Conservation (phyloP, 2,888 invertebrate genomes). For the Apamea crenata region DNA sequence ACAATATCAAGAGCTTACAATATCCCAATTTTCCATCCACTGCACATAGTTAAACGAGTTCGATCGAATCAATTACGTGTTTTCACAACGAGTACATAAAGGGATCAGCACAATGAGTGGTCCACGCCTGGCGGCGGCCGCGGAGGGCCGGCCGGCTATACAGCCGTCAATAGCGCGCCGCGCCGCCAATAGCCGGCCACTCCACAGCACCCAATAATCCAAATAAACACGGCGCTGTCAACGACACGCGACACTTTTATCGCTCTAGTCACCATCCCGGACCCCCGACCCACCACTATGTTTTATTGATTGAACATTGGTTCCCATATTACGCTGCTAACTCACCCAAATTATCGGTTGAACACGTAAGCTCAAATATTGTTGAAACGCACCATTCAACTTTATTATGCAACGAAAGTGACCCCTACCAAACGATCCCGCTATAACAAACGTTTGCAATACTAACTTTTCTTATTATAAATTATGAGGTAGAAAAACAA, state of each 20-base stretch:
- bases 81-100: slow-evolving; percentile 51
- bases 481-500: slow-evolving; percentile 53
- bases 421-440: slow-evolving; percentile 19
- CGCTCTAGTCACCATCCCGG: slow-evolving; percentile 73
- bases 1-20: slow-evolving; percentile 37
- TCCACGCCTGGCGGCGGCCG: slow-evolving; percentile 1
- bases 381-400: slow-evolving; percentile 50
- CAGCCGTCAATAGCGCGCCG: slow-evolving; percentile 28
- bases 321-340: slow-evolving; percentile 73
- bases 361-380: slow-evolving; percentile 54
- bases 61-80: slow-evolving; percentile 60
- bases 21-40: slow-evolving; percentile 53
- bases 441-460: slow-evolving; percentile 30
- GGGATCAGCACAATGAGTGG: slow-evolving; percentile 52
- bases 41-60: slow-evolving; percentile 60
- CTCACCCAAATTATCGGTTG: slow-evolving; percentile 58
- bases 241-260: slow-evolving; percentile 84
- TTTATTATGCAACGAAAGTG: slow-evolving; percentile 25
- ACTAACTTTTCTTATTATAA: slow-evolving; percentile 49
- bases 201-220: slow-evolving; percentile 74
- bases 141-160: neutral
- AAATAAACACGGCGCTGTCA: slow-evolving; percentile 77
- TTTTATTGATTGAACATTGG: slow-evolving; percentile 78
- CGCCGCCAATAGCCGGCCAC: slow-evolving; percentile 47
- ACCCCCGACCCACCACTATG: slow-evolving; percentile 72